phyloP scores from a whole-genome alignment of 2,888 invertebrate genomes.

The Teleogryllus oceanicus region DNA sequence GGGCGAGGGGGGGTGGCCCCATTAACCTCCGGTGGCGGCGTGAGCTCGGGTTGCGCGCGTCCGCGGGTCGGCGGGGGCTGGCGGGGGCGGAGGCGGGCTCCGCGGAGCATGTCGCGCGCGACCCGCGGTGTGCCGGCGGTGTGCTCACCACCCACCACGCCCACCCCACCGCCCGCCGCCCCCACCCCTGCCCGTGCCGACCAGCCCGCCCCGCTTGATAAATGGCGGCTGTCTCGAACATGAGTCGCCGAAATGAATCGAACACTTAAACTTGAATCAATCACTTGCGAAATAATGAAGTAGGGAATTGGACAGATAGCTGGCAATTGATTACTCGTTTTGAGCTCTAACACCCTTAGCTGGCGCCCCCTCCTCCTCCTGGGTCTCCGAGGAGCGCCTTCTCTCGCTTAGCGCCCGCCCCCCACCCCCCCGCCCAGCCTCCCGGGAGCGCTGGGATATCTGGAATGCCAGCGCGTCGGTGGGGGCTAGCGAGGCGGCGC shows the following conservation, averaged over 20 bases:
- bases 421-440: too few species aligned
- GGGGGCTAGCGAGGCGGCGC: too few species aligned
- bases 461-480: too few species aligned
- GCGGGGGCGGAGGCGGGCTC: too few species aligned
- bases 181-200: neutral
- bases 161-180: neutral
- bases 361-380: neutral
- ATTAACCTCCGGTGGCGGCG: too few species aligned
- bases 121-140: neutral
- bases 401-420: too few species aligned
- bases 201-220: neutral
- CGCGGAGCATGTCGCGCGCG: too few species aligned
- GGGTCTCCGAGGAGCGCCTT: neutral
- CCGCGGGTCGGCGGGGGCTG: too few species aligned
- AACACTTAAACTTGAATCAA: conserved; percentile 18
- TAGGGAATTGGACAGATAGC: conserved; percentile 6
- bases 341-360: conserved; percentile 4
- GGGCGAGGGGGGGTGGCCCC: too few species aligned
- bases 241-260: conserved; percentile 6
- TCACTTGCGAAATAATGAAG: conserved; percentile 9
- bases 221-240: conserved; percentile 18
- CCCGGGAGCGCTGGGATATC: too few species aligned
- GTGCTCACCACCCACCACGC: neutral
- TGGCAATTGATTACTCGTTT: conserved; percentile 11
- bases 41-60: too few species aligned